A percentile compares a stretch with the other conserved stretches of the same genome.
Conservation (phyloP, 53 echinoderm and acorn worm species). For the Luidia sarsii region DNA sequence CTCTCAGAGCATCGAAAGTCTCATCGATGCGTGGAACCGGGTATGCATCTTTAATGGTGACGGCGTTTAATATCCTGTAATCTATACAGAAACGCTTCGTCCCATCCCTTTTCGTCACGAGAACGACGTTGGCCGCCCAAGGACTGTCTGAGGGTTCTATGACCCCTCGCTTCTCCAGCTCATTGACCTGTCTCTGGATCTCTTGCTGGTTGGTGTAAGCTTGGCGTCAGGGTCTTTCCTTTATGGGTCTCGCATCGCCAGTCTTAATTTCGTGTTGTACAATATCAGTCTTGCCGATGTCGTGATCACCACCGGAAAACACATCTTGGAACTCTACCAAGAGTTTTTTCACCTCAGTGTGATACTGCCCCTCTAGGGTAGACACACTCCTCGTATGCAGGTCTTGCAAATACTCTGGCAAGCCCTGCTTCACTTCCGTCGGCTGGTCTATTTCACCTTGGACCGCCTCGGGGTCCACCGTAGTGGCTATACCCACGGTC, state of each 20-base stretch:
- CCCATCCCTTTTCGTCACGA: conserved; percentile 51
- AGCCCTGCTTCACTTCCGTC: background rate
- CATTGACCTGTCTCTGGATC: conserved; percentile 38
- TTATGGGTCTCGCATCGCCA: conserved; percentile 42
- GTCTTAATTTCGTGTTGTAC: conserved; percentile 57
- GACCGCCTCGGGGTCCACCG: background rate
- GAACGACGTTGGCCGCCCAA: conserved; percentile 39
- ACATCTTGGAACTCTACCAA: too few species aligned
- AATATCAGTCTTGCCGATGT: conserved; percentile 34
- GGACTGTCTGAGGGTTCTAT: too few species aligned
- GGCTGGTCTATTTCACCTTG: background rate
- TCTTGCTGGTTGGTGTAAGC: conserved; percentile 24
- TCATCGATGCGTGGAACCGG: too few species aligned
- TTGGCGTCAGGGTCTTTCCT: conserved; percentile 23
- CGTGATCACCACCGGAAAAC: too few species aligned
- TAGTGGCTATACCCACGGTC: background rate
- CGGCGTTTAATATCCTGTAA: conserved; percentile 51
- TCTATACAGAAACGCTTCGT: conserved; percentile 59
- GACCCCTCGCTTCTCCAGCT: conserved; percentile 37
- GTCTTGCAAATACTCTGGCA: background rate
- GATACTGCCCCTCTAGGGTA: background rate
- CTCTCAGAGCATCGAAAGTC: too few species aligned
- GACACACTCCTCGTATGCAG: too few species aligned
- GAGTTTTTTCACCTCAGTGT: background rate
- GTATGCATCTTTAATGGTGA: conserved; percentile 64